Percentiles rank a stretch among this genome's conserved stretches.
Conservation (phyloP, 1,140 invertebrate species). For the Nixonia krombeini region DNA sequence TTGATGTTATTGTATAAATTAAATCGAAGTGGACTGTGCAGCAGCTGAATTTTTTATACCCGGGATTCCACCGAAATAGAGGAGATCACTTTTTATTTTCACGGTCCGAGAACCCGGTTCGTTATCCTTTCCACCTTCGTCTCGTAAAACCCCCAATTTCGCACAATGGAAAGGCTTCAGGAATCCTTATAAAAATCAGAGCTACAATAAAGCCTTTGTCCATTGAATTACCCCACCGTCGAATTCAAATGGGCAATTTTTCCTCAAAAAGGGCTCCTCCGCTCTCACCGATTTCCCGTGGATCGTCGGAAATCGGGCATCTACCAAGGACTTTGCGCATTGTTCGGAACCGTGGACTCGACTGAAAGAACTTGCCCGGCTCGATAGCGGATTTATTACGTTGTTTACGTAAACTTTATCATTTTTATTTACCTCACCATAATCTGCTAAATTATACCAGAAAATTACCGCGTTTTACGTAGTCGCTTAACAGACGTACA, state of each 20-base stretch:
- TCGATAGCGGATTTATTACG: too few relatives aligned
- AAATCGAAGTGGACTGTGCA: too few relatives aligned
- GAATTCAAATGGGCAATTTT: constrained; percentile 59
- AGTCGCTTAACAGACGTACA: too few relatives aligned
- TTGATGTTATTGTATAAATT: too few relatives aligned
- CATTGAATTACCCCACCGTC: constrained; percentile 58
- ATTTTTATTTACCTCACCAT: too few relatives aligned
- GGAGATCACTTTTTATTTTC: constrained; percentile 60
- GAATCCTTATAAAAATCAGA: constrained; percentile 65
- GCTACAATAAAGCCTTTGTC: constrained; percentile 60
- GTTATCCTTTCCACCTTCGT: constrained; percentile 62
- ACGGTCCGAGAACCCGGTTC: constrained; percentile 58
- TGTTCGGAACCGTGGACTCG: constrained; percentile 15
- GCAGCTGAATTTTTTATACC: constrained; percentile 45
- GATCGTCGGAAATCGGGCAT: constrained; percentile 42
- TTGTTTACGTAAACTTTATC: too few relatives aligned
- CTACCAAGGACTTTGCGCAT: constrained; percentile 19
- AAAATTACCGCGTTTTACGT: too few relatives aligned
- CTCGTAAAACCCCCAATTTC: too few relatives aligned
- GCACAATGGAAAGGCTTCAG: constrained; percentile 60
- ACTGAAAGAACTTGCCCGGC: too few relatives aligned
- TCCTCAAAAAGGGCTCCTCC: constrained; percentile 39
- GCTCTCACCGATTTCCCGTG: constrained; percentile 47
- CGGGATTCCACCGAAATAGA: constrained; percentile 24
- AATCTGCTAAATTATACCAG: too few relatives aligned